Base-by-base conservation (phyloP, 2,888 invertebrate genomes). In the Cyrtodaria siliqua region DNA sequence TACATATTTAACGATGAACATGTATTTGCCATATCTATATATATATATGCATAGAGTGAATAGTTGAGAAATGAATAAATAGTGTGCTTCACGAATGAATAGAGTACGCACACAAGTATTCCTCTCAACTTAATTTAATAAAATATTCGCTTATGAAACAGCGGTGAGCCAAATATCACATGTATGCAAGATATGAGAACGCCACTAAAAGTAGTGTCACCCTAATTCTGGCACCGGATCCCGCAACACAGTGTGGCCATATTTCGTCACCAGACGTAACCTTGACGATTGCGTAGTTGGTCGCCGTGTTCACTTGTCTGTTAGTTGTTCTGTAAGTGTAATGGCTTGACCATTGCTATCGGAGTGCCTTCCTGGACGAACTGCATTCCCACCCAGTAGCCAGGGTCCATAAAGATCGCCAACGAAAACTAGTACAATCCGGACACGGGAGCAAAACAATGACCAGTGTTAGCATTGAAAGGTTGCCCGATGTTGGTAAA, bases 341-440 rank as follows among this genome's bases (percentile, higher is more conserved):
- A 42, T 72, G 75, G 2, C 29, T 63, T 71, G 14, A 72, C 69
- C 2, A 60, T 47, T 12, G 75, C 26, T 3, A 79, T 56, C 2
- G 75, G 59, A 23, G 38, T 64, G 2, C 71, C 72, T 40, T 79
- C 64, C 8, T 44, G 47, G 16, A 79, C 72, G 23, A 79, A 62
- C 23, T 64, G 59, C 72, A 79, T 64, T 23, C 29, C 50, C 14
- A 64, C 64, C 40, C 66, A 72, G 40, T 69, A 64, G 2, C 56
- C 29, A 4, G 72, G 72, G 26, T 24, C 40, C 64, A 72, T 76
- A 20, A 61, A 60, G 9, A 75, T 55, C 0, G 75, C 33, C 14
- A 79, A 29, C 1, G 75, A 68, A n/a, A 79, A 52, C 1, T 67
- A 75, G 18, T 79, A 79, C 12, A 79, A 29, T 18, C 79, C 79